Evolutionary conservation across 2,113 vertebrate genomes (phyloP).

Genomic region (Antennarius striatus): DNA sequence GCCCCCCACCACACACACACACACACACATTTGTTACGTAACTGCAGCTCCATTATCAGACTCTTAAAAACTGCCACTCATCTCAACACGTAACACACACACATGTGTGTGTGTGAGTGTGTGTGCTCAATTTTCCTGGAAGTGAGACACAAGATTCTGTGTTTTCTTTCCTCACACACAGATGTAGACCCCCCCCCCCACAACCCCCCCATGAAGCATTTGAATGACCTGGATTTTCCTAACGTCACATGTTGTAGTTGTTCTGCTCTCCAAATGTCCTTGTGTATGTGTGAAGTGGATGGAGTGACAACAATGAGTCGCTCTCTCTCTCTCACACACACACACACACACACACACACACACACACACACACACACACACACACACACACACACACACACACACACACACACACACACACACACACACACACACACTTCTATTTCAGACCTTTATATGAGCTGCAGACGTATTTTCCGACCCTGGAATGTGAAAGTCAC

Average conservation of each 20-base stretch:
- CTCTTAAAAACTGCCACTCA: conserved; percentile 39
- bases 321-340: not conserved
- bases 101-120: not conserved
- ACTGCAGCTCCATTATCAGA: conserved; percentile 59
- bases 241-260: conserved; percentile 38
- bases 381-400: not conserved
- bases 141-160: not conserved
- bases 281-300: conserved; percentile 5
- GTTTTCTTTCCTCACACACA: not conserved
- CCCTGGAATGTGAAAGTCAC: conserved; percentile 44
- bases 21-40: conserved; percentile 56
- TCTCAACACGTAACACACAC: conserved; percentile 13
- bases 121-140: not conserved
- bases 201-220: not conserved
- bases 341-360: not conserved
- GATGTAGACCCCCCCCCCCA: too few species aligned
- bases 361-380: not conserved
- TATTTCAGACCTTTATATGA: conserved; percentile 60
- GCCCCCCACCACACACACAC: conserved; percentile 15
- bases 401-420: not conserved
- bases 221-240: conserved; percentile 37
- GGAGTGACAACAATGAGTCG: conserved; percentile 21
- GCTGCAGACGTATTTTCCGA: conserved; percentile 57
- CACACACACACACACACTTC: conserved; percentile 12
- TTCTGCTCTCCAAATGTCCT: conserved; percentile 45